Conservation (phyloP, 2,113 vertebrate species). For the Megalops atlanticus region DNA sequence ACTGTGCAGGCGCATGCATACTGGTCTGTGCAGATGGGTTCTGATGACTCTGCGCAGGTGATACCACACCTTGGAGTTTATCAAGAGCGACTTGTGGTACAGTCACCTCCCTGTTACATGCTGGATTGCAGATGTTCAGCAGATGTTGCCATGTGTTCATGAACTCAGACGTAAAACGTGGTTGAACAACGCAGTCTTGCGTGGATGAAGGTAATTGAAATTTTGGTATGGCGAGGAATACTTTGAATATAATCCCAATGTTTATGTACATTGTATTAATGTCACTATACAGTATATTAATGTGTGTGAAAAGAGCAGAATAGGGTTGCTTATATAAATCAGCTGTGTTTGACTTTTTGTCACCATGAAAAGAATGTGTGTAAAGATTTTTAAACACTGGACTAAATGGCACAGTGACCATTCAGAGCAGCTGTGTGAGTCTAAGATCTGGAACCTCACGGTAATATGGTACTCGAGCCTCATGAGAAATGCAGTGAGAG, state of each 20-base stretch:
- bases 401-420: neutral
- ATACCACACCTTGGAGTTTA: neutral
- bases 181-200: neutral
- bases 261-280: too few relatives aligned
- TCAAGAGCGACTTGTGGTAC: neutral
- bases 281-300: too few relatives aligned
- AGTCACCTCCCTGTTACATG: neutral
- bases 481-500: neutral
- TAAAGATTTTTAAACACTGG: neutral
- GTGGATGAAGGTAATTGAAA: neutral
- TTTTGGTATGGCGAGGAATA: neutral
- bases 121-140: neutral
- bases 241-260: too few relatives aligned
- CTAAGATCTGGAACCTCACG: too few relatives aligned
- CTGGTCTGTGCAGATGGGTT: neutral
- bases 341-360: too few relatives aligned
- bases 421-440: too few relatives aligned
- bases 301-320: too few relatives aligned
- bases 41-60: neutral
- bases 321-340: too few relatives aligned
- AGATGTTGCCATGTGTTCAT: conserved; percentile 8
- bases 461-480: neutral
- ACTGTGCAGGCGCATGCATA: neutral
- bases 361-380: too few relatives aligned
- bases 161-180: neutral